Base-by-base conservation (phyloP, 2,797 vertebrate species). In the Falco cherrug region DNA sequence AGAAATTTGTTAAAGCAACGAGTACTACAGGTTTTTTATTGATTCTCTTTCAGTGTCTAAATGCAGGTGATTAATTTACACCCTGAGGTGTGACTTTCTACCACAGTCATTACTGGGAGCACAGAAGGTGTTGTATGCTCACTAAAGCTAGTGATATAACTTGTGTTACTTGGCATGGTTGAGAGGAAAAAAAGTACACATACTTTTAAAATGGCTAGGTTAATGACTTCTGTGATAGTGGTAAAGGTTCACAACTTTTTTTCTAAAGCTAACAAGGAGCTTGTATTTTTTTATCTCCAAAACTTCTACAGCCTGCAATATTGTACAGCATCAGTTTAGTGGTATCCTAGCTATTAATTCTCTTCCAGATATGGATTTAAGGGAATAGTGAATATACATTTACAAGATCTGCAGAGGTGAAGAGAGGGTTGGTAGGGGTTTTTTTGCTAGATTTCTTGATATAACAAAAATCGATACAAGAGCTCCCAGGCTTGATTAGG, bases 11-110 rank as follows among this genome's bases (percentile, higher is more conserved):
- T 71, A 43, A 80, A 50, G 41, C 45, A 86, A 69, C 37, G 50
- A 75, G 22, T 26, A 43, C n/a, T 76, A 73, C 67, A 90, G 41
- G 16, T 26, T 41, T 89, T 92, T 88, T 75, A 91, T 90, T 84
- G 88, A 95, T 94, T 90, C 20, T 63, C 25, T 68, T 47, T 89
- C 45, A 43, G 50, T 68, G 39, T 83, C 60, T 85, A 93, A 95
- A 91, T 69, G 37, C 10, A 12, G 6, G 57, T 90, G 83, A 91
- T 95, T 90, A 84, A 95, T 91, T 93, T 81, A 86, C 41, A 87
- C 47, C 74, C 70, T 51, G 59, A 84, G 87, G 74, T 0, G 0
- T 87, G 65, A 54, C 33, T 86, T 88, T 80, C 69, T 78, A 65
- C 29, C 19, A 25, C 11, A 63, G 0, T 54, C 29, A 20, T 83